Percentiles rank a stretch among this genome's conserved stretches.
phyloP scores from a whole-genome alignment of 1,140 invertebrate genomes.

The Scylla paramamosain region DNA sequence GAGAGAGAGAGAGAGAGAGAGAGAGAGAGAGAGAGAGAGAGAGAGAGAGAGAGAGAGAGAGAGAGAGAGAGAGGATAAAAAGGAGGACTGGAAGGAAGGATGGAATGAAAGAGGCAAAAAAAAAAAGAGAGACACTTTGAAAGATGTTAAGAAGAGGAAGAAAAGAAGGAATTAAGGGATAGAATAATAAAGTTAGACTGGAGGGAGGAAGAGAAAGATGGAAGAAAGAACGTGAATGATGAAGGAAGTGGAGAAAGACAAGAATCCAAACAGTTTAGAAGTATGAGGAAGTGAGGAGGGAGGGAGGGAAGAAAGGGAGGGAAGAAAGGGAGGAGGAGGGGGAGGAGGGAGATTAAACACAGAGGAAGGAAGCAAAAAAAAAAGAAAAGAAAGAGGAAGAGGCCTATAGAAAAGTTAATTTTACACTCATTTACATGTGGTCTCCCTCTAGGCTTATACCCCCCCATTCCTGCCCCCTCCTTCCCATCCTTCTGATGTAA shows the following conservation, averaged over 20 bases:
- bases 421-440: background rate
- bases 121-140: background rate
- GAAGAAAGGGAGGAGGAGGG: background rate
- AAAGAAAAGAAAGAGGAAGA: background rate
- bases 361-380: background rate
- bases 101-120: background rate
- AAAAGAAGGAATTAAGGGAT: background rate
- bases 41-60: background rate
- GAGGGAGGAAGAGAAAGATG: background rate
- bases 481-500: background rate
- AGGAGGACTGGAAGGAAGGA: background rate
- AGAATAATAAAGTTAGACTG: background rate
- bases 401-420: background rate
- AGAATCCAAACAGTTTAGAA: background rate
- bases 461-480: background rate
- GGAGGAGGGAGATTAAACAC: constrained; percentile 24
- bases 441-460: background rate
- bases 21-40: background rate
- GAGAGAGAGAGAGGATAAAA: background rate
- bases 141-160: too few relatives aligned
- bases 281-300: background rate
- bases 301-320: background rate
- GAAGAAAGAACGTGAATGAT: background rate
- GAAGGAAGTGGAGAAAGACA: constrained; percentile 29
- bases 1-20: background rate